Evolutionary conservation across 2,113 vertebrate genomes (phyloP).

Genomic region (Chaetura pelagica): DNA sequence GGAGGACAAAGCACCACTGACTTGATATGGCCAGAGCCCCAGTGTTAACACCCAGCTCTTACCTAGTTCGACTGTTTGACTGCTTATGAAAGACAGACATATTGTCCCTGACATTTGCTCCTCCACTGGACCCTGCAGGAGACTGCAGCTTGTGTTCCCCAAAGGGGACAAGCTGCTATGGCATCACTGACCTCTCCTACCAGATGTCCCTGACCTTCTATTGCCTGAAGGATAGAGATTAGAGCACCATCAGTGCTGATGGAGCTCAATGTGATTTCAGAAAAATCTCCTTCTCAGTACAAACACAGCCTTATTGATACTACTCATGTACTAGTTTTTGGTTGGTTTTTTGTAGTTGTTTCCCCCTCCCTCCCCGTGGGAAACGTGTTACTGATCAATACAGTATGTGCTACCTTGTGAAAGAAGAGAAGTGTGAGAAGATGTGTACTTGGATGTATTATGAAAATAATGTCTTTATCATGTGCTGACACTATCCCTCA

Average conservation of each 20-base stretch:
- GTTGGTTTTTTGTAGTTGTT: neutral
- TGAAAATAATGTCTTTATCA: neutral
- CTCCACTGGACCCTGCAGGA: rapidly evolving
- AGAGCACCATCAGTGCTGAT: neutral
- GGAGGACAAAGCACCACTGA: neutral
- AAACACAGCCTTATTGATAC: neutral
- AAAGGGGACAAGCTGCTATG: neutral
- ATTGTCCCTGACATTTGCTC: neutral
- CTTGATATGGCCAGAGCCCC: neutral
- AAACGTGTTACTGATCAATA: neutral
- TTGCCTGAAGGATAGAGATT: neutral
- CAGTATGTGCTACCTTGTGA: neutral
- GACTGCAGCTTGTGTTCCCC: neutral
- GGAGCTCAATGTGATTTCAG: neutral
- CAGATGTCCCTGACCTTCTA: neutral
- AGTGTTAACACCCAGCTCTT: neutral
- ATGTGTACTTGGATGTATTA: neutral
- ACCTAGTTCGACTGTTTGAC: neutral
- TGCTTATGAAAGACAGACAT: neutral
- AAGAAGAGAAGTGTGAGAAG: neutral
- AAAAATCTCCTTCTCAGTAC: neutral
- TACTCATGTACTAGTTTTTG: neutral
- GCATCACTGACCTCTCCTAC: neutral
- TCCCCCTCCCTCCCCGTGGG: neutral
- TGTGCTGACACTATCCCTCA: neutral